Conservation (phyloP, 2,113 vertebrate species). For the Proteles cristata region DNA sequence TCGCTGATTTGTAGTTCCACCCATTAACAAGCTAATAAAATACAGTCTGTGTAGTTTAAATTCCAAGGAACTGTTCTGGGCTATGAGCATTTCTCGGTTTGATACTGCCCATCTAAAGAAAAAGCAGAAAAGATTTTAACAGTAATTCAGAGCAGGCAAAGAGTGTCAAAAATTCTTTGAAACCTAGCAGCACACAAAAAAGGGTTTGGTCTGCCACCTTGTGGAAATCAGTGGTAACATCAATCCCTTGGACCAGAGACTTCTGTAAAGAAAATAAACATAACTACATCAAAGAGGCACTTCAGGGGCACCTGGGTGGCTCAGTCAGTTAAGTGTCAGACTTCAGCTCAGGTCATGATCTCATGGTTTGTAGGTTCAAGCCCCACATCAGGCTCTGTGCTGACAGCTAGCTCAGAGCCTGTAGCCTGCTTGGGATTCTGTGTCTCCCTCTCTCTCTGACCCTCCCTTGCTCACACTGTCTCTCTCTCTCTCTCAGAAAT, state of each 20-base stretch:
- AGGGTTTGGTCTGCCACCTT: conserved; percentile 67
- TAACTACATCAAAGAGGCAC: background rate
- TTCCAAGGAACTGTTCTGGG: conserved; percentile 92
- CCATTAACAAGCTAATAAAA: conserved; percentile 93
- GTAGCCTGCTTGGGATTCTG: too few species aligned
- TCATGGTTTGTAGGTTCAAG: too few species aligned
- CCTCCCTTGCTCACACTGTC: too few species aligned
- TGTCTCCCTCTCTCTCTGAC: too few species aligned
- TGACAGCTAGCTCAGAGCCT: too few species aligned
- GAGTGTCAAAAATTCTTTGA: background rate
- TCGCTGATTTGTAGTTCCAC: conserved; percentile 91
- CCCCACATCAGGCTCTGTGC: too few species aligned
- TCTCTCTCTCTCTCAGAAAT: too few species aligned
- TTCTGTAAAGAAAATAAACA: background rate
- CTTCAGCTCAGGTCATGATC: too few species aligned
- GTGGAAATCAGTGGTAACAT: conserved; percentile 43
- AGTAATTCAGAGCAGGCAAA: background rate
- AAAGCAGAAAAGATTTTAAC: background rate
- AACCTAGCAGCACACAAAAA: background rate
- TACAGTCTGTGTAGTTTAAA: conserved; percentile 92
- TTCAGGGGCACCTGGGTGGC: background rate
- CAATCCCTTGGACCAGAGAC: background rate
- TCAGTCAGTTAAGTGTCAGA: too few species aligned
- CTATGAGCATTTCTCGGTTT: conserved; percentile 93
- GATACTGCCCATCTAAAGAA: conserved; percentile 91